These are phyloP conservation scores for Drosophila novamexicana DNA, from an alignment of 1,140 invertebrate species.

Conservation along the genomic window DNA sequence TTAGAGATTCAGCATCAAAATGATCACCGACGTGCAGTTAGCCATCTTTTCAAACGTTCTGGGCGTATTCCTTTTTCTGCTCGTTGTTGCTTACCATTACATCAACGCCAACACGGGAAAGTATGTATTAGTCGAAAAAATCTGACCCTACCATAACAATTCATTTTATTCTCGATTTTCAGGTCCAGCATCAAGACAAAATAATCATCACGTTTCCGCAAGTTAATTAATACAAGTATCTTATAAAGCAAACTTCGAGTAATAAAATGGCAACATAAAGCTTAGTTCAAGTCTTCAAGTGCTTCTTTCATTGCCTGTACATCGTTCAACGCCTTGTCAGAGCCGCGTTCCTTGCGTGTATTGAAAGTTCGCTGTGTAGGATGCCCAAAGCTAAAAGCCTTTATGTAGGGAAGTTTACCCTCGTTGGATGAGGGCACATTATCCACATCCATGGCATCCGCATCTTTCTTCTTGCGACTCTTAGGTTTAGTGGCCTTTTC, in stretches of 20 bases:
- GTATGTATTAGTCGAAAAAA: constrained; percentile 48
- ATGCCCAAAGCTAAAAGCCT: constrained; percentile 55
- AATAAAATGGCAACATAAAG: constrained; percentile 57
- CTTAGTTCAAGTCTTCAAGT: constrained; percentile 54
- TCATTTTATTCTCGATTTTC: constrained; percentile 48
- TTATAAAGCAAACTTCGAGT: constrained; percentile 47
- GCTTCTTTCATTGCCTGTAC: constrained; percentile 59
- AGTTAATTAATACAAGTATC: constrained; percentile 43
- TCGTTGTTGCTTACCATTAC: constrained; percentile 98
- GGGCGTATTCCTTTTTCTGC: constrained; percentile 95
- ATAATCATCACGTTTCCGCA: constrained; percentile 62
- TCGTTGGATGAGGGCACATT: background rate
- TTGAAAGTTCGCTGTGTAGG: constrained; percentile 50
- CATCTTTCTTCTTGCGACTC: constrained; percentile 1
- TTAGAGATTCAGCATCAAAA: constrained; percentile 81
- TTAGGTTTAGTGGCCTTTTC: constrained; percentile 39
- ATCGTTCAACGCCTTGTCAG: constrained; percentile 43
- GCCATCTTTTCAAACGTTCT: constrained; percentile 98
- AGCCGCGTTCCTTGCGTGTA: constrained; percentile 3
- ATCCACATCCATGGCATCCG: constrained; percentile 58
- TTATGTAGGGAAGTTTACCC: constrained; percentile 22
- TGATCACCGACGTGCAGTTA: constrained; percentile 98
- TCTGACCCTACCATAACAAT: constrained; percentile 4
- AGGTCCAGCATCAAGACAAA: constrained; percentile 67
- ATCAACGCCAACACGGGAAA: constrained; percentile 92